A percentile compares a stretch with the other conserved stretches of the same genome.
phyloP scores from a whole-genome alignment of 1,140 invertebrate genomes.

The Ostrea denselamellosa region DNA sequence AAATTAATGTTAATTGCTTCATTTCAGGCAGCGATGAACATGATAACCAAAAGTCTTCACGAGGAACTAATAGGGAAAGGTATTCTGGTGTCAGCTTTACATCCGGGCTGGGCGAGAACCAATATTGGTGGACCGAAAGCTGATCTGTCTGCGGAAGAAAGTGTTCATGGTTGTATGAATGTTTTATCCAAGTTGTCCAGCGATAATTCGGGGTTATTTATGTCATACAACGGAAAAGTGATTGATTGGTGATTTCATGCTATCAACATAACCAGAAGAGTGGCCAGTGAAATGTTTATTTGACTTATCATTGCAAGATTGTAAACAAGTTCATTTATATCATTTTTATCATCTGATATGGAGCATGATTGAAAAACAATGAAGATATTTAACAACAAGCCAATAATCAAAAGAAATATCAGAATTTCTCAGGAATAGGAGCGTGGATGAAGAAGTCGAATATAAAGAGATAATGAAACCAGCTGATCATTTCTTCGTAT shows the following conservation, averaged over 20 bases:
- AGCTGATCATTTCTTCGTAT: too few species aligned
- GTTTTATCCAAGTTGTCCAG: conserved; percentile 45
- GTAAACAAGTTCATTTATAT: too few species aligned
- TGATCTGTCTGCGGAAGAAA: conserved; percentile 32
- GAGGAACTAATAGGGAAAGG: conserved; percentile 87
- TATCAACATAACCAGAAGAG: background rate
- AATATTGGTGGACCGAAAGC: conserved; percentile 91
- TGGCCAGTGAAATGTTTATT: too few species aligned
- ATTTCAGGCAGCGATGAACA: conserved; percentile 89
- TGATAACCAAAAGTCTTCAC: conserved; percentile 90
- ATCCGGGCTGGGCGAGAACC: conserved; percentile 95
- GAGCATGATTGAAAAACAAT: too few species aligned
- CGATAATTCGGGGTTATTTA: conserved; percentile 41
- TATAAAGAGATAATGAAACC: too few species aligned
- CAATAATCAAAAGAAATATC: too few species aligned
- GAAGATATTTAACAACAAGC: too few species aligned
- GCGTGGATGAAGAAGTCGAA: too few species aligned
- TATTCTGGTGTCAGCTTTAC: conserved; percentile 87
- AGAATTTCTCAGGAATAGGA: too few species aligned
- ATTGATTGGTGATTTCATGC: conserved; percentile 44
- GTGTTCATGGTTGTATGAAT: conserved; percentile 45
- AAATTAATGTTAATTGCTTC: conserved; percentile 26
- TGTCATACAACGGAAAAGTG: conserved; percentile 43
- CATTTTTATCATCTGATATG: too few species aligned
- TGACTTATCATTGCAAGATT: too few species aligned